Conservation (phyloP, 2,113 vertebrate species). For the Trogon melanurus region DNA sequence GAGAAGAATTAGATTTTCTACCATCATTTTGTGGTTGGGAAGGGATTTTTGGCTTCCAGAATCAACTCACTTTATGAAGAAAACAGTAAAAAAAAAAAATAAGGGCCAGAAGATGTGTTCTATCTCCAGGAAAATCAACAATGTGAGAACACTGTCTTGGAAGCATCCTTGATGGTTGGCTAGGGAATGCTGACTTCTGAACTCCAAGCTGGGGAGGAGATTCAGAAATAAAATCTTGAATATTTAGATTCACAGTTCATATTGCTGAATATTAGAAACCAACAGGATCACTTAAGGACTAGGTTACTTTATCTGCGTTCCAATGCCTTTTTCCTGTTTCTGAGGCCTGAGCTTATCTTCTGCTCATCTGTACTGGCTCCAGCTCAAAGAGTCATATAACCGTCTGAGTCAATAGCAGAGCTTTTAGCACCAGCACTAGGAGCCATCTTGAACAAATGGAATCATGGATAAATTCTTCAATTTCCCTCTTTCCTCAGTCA, state of each 20-base stretch:
- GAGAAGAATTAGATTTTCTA: neutral
- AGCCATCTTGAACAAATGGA: constrained; percentile 52
- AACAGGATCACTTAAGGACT: neutral
- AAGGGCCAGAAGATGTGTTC: neutral
- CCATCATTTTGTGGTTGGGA: neutral
- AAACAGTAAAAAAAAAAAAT: neutral
- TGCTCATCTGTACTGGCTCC: neutral
- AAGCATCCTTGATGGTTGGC: neutral
- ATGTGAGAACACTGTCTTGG: neutral
- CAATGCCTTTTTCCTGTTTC: neutral
- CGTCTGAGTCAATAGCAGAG: neutral
- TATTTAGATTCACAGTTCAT: neutral
- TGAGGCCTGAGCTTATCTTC: neutral
- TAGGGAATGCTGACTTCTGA: neutral
- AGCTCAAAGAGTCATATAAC: neutral
- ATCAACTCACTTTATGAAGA: neutral
- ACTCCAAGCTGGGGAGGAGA: neutral
- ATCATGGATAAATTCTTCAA: neutral
- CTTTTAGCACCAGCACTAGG: constrained; percentile 8
- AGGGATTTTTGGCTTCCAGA: neutral
- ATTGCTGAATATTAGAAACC: neutral
- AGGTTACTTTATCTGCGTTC: neutral
- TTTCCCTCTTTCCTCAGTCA: neutral
- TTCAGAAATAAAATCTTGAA: neutral
- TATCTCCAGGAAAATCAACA: neutral